A percentile compares a stretch with the other conserved stretches of the same genome.
Conservation (phyloP, 2,113 vertebrate genomes). For the Corydoras sp. region DNA sequence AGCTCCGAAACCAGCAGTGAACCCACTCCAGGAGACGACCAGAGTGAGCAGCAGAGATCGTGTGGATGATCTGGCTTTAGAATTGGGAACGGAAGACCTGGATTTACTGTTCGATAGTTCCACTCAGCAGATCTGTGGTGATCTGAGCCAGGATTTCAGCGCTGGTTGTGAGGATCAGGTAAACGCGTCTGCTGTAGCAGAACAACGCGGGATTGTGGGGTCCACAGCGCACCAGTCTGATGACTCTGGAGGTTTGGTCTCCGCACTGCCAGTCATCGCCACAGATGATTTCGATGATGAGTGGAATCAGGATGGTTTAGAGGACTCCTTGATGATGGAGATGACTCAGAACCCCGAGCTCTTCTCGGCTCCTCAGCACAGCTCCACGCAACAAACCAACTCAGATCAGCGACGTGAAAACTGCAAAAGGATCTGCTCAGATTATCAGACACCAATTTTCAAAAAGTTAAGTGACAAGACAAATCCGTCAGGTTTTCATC, state of each 20-base stretch:
- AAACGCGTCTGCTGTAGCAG: not conserved
- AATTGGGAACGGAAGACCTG: slow-evolving; percentile 61
- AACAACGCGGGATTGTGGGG: not conserved
- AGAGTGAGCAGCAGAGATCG: not conserved
- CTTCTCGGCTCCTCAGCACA: slow-evolving; percentile 41
- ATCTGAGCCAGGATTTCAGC: slow-evolving; percentile 62
- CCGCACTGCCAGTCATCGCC: too few relatives aligned
- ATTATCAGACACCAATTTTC: slow-evolving; percentile 4
- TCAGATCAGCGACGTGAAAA: slow-evolving; percentile 8
- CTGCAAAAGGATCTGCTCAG: not conserved
- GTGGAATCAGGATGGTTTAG: slow-evolving; percentile 73
- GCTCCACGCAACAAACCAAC: slow-evolving; percentile 50
- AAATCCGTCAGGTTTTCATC: slow-evolving; percentile 30
- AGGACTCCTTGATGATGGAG: slow-evolving; percentile 75
- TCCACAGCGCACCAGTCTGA: not conserved
- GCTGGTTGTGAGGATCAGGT: slow-evolving; percentile 15
- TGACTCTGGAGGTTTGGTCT: fast-evolving
- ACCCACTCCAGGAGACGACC: not conserved
- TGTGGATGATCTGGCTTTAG: slow-evolving; percentile 30
- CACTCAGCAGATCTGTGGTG: slow-evolving; percentile 70
- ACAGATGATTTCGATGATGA: slow-evolving; percentile 68
- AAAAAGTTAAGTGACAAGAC: not conserved
- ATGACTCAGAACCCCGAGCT: slow-evolving; percentile 72
- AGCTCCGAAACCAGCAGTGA: not conserved
- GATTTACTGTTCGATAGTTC: slow-evolving; percentile 79